phyloP scores from a whole-genome alignment of 2,888 invertebrate genomes.

The Liopterus haemorrhoidalis region DNA sequence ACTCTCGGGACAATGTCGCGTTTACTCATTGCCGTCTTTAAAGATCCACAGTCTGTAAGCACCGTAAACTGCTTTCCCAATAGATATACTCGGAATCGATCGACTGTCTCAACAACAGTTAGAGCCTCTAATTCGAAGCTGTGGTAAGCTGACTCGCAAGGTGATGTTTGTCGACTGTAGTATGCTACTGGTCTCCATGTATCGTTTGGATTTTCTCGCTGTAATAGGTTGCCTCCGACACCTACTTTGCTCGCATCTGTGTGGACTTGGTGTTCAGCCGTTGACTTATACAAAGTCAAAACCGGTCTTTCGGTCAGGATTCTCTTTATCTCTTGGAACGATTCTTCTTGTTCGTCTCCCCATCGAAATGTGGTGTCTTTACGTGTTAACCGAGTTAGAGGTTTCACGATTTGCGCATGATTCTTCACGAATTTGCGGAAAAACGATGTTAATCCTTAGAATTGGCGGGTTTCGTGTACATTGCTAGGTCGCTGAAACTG shows the following conservation, averaged over 20 bases:
- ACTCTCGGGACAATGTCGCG: slow-evolving; percentile 28
- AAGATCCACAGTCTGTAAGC: slow-evolving; percentile 31
- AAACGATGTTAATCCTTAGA: no score
- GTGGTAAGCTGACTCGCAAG: slow-evolving; percentile 29
- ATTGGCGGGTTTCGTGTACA: no score
- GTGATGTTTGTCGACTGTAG: slow-evolving; percentile 27
- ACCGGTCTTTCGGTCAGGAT: no score
- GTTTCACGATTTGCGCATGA: no score
- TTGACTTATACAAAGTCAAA: no score
- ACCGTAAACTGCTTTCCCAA: slow-evolving; percentile 31
- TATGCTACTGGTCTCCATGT: slow-evolving; percentile 26
- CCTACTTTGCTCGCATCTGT: slow-evolving; percentile 5
- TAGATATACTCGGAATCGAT: slow-evolving; percentile 32
- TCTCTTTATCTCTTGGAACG: no score
- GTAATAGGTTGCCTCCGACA: slow-evolving; percentile 9
- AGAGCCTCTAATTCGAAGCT: slow-evolving; percentile 33
- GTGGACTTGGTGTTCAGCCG: no score
- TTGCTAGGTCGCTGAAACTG: no score
- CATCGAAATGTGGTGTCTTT: no score
- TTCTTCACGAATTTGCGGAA: no score
- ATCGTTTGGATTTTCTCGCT: background rate
- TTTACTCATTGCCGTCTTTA: slow-evolving; percentile 24
- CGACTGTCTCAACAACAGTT: slow-evolving; percentile 31
- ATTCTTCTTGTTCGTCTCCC: no score
- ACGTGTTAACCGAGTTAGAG: no score